A percentile compares a stretch with the other conserved stretches of the same genome.
Conservation (phyloP, 2,113 vertebrate species). For the Clarias macrocephalus region DNA sequence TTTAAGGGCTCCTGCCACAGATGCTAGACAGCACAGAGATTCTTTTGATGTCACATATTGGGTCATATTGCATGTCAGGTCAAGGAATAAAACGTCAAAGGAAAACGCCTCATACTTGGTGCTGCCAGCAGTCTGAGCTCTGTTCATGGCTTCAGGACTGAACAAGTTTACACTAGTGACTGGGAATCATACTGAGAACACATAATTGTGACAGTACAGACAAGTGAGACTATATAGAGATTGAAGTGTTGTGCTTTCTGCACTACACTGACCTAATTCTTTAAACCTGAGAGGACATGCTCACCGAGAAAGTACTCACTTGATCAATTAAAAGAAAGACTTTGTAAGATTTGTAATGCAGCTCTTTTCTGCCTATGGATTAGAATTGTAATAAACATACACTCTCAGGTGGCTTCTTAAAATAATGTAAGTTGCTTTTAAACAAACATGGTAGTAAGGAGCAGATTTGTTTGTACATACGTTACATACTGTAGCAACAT, state of each 20-base stretch:
- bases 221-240: background rate
- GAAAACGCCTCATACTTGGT: background rate
- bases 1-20: slow-evolving; percentile 17
- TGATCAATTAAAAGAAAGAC: background rate
- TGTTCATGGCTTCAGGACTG: background rate
- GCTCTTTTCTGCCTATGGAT: background rate
- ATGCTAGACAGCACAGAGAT: background rate
- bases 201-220: background rate
- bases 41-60: slow-evolving; percentile 27
- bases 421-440: background rate
- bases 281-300: background rate
- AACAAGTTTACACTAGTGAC: background rate
- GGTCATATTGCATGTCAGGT: background rate
- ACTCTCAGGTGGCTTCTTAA: background rate
- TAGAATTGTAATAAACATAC: background rate
- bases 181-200: background rate
- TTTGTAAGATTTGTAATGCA: background rate
- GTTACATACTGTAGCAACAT: background rate
- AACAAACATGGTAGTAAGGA: background rate
- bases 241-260: background rate
- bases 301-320: background rate
- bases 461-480: background rate
- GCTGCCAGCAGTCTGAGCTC: background rate
- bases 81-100: slow-evolving; percentile 16
- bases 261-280: background rate